A percentile compares a stretch with the other conserved stretches of the same genome.
Evolutionary conservation across 2,113 vertebrate genomes (phyloP).

Genomic region (Gobius niger): DNA sequence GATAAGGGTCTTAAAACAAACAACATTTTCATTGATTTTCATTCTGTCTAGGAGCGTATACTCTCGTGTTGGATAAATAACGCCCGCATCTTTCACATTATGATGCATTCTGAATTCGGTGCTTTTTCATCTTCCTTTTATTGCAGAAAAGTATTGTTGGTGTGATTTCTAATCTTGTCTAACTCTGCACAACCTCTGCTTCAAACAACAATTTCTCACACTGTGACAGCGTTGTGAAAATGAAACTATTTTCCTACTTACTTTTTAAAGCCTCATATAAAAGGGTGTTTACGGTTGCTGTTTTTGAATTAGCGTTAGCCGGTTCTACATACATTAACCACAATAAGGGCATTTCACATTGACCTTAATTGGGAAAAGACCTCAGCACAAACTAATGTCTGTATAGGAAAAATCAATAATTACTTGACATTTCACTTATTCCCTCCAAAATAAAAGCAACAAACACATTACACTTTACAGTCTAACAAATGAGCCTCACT

Average conservation of each 20-base stretch:
- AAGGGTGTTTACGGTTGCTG: conserved; percentile 28
- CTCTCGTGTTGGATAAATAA: background rate
- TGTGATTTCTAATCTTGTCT: conserved; percentile 17
- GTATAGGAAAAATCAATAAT: conserved; percentile 40
- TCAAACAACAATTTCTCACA: conserved; percentile 36
- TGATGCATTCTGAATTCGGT: conserved; percentile 6
- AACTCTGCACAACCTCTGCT: conserved; percentile 1
- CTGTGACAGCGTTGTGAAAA: conserved; percentile 29
- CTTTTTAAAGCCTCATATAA: conserved; percentile 24
- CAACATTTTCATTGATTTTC: conserved; percentile 27
- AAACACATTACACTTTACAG: conserved; percentile 35
- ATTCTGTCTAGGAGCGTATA: conserved; percentile 3
- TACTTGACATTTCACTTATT: conserved; percentile 29
- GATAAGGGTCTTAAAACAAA: conserved; percentile 6
- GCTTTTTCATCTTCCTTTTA: conserved; percentile 26
- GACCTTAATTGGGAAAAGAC: conserved; percentile 37
- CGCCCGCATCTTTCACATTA: conserved; percentile 4
- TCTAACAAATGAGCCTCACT: conserved; percentile 41
- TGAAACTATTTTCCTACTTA: conserved; percentile 15
- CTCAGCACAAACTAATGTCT: conserved; percentile 29
- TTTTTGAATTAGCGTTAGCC: background rate
- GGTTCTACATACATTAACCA: conserved; percentile 11
- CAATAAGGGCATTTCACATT: background rate
- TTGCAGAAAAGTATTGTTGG: conserved; percentile 8
- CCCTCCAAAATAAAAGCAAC: conserved; percentile 40